Percentiles rank a stretch among this genome's conserved stretches.
Evolutionary conservation across 2,113 vertebrate species (phyloP).

Genomic region (Oenanthe oenanthe): DNA sequence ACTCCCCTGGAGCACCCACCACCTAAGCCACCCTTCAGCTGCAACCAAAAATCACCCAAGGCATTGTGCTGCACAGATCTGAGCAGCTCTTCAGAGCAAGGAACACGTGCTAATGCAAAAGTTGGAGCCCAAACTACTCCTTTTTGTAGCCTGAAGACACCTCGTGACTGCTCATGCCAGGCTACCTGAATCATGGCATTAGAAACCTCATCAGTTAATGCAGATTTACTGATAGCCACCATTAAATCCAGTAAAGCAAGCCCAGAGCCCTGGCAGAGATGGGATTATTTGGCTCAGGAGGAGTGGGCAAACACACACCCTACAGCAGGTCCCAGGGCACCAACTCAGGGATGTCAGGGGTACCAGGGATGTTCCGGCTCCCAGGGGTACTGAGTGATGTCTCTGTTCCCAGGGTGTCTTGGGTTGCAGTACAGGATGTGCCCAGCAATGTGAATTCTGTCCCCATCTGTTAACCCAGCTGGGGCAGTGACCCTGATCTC

Average conservation of each 20-base stretch:
- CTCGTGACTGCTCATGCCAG: background rate
- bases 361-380: background rate
- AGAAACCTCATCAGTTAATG: background rate
- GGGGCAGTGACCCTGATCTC: no score
- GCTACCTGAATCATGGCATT: background rate
- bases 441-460: no score
- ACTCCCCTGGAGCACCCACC: background rate
- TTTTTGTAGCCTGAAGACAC: background rate
- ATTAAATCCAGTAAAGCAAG: background rate
- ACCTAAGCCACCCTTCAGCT: background rate
- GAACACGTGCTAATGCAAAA: background rate
- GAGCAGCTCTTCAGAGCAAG: background rate
- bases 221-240: background rate
- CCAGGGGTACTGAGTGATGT: background rate
- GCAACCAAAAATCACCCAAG: background rate
- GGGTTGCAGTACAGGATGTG: no score
- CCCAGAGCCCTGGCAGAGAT: background rate
- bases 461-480: no score
- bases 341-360: accelerated
- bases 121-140: background rate
- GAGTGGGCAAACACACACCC: background rate
- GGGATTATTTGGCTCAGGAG: background rate
- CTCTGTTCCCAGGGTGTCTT: background rate
- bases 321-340: background rate
- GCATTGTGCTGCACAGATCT: background rate